Evolutionary conservation across 2,888 invertebrate species (phyloP), one percentile per base, ranked within the genome.

Genomic region (Macroteleia sp.): DNA sequence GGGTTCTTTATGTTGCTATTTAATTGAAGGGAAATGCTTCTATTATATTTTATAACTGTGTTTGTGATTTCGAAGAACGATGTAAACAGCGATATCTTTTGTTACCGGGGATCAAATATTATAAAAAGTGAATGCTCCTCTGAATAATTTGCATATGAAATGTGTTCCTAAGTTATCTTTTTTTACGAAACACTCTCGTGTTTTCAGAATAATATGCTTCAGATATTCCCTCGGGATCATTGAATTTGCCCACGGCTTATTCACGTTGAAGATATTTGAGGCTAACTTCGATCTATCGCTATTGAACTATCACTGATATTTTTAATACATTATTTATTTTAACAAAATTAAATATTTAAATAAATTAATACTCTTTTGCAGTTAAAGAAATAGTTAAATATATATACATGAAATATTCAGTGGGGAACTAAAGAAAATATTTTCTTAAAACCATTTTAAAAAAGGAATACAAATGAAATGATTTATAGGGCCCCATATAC

Each of bases 221-320:
- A 36, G 32, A 61, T 61, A 61, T 59, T 6, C 61, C 61, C 61
- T 20, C 25, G 42, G 70, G 54, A 70, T 34, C 70, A 41, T 52
- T 50, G 61, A 32, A 70, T 52, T 28, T 52, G 70, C 69, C 57
- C 39, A 56, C 6, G 56, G 59, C 59, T 70, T 41, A 52, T 59
- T 41, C 36, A 10, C 44, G 8, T 36, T 44, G 1, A 30, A 52
- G 34, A 28, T 41, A 57, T 50, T 41, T 50, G 57, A 48, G 44
- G 42, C 39, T 57, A 19, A 16, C 44, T 46, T 25, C n/a, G 12
- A 48, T 46, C 16, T 32, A n/a, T n/a, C n/a, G n/a, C n/a, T n/a
- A n/a, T n/a, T n/a, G n/a, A n/a, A n/a, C n/a, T n/a, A n/a, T n/a
- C n/a, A n/a, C n/a, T n/a, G n/a, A n/a, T n/a, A n/a, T n/a, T n/a